A percentile compares a stretch with the other conserved stretches of the same genome.
These are phyloP conservation scores for Sphenopsis melanotis DNA, from an alignment of 2,797 vertebrate genomes.

Conservation along the genomic window DNA sequence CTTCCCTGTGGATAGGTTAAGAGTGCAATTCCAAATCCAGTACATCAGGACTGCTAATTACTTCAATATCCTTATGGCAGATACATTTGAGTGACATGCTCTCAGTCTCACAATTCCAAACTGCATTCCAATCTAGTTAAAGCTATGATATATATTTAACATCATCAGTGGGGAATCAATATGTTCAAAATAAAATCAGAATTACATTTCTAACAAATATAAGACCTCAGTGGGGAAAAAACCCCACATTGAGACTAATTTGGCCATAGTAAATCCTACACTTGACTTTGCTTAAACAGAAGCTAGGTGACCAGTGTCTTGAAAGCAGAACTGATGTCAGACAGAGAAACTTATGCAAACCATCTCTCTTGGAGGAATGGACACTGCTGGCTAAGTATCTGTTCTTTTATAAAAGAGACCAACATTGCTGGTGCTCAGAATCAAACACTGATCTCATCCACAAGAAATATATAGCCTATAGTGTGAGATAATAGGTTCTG, in stretches of 20 bases:
- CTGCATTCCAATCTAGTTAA: not conserved
- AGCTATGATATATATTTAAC: not conserved
- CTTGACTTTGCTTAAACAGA: not conserved
- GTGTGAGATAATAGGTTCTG: not conserved
- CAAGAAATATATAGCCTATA: rapidly evolving
- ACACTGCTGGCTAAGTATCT: not conserved
- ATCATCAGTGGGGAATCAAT: not conserved
- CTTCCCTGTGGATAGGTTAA: not conserved
- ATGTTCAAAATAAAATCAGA: not conserved
- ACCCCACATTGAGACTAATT: not conserved
- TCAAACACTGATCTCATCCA: not conserved
- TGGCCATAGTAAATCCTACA: not conserved
- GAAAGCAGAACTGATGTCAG: not conserved
- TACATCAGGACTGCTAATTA: not conserved
- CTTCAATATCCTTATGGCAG: not conserved
- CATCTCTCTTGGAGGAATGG: not conserved
- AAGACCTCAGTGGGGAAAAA: not conserved
- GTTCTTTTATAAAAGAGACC: not conserved
- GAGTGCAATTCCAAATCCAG: not conserved
- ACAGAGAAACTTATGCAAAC: not conserved
- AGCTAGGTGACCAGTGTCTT: not conserved
- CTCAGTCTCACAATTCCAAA: not conserved
- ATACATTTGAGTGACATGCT: not conserved
- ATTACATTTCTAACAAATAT: not conserved
- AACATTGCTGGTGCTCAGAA: not conserved